These are phyloP conservation scores for Fabriciana adippe DNA, from an alignment of 2,888 invertebrate species.

Conservation along the genomic window DNA sequence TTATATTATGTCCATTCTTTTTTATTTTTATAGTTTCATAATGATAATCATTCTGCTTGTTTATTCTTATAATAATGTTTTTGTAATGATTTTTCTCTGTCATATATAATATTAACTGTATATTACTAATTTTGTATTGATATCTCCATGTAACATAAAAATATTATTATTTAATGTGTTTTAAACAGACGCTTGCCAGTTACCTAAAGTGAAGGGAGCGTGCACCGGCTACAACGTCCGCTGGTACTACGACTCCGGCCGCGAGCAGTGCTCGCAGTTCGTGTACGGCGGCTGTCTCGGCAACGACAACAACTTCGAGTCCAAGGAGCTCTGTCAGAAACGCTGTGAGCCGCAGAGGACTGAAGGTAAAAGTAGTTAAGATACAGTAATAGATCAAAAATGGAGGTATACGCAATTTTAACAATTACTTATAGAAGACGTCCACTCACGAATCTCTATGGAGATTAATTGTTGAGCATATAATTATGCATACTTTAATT, in stretches of 20 bases:
- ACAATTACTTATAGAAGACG: no score
- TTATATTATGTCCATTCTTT: no score
- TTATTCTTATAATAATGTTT: no score
- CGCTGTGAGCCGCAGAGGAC: conserved; percentile 84
- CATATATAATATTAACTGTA: not conserved
- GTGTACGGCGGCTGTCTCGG: conserved; percentile 96
- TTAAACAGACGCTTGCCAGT: conserved; percentile 85
- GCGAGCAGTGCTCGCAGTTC: conserved; percentile 92
- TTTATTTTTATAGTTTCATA: no score
- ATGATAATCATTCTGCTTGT: no score
- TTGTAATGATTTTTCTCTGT: not conserved
- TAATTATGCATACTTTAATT: no score
- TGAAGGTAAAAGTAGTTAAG: conserved; percentile 74
- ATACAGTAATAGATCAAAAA: not conserved
- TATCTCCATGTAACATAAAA: not conserved
- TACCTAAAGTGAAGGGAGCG: conserved; percentile 91
- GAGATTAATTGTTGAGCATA: no score
- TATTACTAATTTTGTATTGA: not conserved
- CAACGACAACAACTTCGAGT: conserved; percentile 93
- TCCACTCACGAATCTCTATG: no score
- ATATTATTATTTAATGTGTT: conserved; percentile 2
- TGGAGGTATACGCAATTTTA: no score
- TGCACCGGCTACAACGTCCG: conserved; percentile 90
- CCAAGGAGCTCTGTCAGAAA: conserved; percentile 88
- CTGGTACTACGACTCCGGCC: conserved; percentile 91